Evolutionary conservation across 2,797 vertebrate genomes (phyloP), one percentile per base, ranked within the genome.

Genomic region (Amazona ochrocephala): DNA sequence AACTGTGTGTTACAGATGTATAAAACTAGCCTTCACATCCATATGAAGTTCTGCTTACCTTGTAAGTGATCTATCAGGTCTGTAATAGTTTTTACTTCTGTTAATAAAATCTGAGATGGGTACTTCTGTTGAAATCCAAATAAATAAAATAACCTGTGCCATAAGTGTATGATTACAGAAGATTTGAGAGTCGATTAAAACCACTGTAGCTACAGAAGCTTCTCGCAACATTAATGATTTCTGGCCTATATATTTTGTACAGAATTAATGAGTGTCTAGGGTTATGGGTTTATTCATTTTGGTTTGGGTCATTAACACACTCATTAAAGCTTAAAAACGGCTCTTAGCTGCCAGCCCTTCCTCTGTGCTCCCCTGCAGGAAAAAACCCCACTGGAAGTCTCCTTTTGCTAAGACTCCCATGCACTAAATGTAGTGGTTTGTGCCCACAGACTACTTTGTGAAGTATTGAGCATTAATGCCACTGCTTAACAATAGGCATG

Each of bases 231-330:
- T 88, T 93, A 95, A 96, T 96, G 89, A 90, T 89, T 94, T 91
- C 84, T 95, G 89, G 90, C 84, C 71, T 87, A 53, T 87, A 48
- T 82, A 91, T 91, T 96, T 97, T 91, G 74, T 87, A 84, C 78
- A 75, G 84, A 92, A 95, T 97, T 97, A 97, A 96, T 84, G 95
- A 91, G 87, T 67, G 77, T 92, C 91, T 91, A 7, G 80, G 83
- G 68, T 95, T 95, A 95, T 74, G 79, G 75, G 89, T 82, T 93
- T 92, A 81, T 88, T 95, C 66, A 37, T 89, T 97, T 94, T 92
- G 83, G 64, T 84, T 81, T 96, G 92, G 91, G 83, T 92, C 83
- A 91, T 96, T 96, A 96, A 84, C 85, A 62, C 76, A 67, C 87
- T 97, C 77, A 91, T 95, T 95, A 97, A 95, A 27, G 60, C 71